Base-by-base conservation (phyloP, 2,888 invertebrate genomes). In the Tipula confusa region DNA sequence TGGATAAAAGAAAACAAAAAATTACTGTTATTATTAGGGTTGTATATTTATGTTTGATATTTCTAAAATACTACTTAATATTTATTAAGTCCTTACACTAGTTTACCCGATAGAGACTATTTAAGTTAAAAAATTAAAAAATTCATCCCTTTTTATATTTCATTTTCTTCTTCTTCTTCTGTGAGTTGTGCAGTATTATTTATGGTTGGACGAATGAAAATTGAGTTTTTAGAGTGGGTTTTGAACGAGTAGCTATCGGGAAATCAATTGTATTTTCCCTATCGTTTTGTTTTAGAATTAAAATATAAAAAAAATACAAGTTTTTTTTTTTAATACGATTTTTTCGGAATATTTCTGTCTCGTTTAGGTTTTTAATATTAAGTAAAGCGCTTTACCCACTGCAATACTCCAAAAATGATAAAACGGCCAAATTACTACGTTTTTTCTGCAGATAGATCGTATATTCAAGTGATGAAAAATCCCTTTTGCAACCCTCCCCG, bases 81-180 rank as follows among this genome's bases (percentile, higher is more conserved):
- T 64, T 64, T 64, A 64, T 64, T 64, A 64, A 64, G 64, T 64
- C 64, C 24, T 64, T 64, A 64, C 64, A 64, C 64, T 64, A 64
- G 64, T 64, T 64, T 64, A 64, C 48, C 48, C 18, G 64, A 64
- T 24, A n/a, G 64, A 64, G 24, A 24, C 24, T 64, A 64, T 64
- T 64, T 18, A 64, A 64, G 64, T 64, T 64, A 64, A 64, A 64
- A n/a, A n/a, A n/a, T n/a, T n/a, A n/a, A n/a, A 24, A 64, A 64
- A 64, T 64, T 18, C 64, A 24, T 64, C 64, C 64, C 64, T 64
- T 18, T 24, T 64, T 64, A n/a, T n/a, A n/a, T n/a, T n/a, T n/a
- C n/a, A n/a, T n/a, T n/a, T n/a, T n/a, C n/a, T n/a, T n/a, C n/a
- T n/a, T n/a, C n/a, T n/a, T n/a, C n/a, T n/a, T n/a, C n/a, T n/a